Percentiles rank a stretch among this genome's conserved stretches.
phyloP scores from a whole-genome alignment of 2,888 invertebrate genomes.

The Hirtodrosophila duncani region DNA sequence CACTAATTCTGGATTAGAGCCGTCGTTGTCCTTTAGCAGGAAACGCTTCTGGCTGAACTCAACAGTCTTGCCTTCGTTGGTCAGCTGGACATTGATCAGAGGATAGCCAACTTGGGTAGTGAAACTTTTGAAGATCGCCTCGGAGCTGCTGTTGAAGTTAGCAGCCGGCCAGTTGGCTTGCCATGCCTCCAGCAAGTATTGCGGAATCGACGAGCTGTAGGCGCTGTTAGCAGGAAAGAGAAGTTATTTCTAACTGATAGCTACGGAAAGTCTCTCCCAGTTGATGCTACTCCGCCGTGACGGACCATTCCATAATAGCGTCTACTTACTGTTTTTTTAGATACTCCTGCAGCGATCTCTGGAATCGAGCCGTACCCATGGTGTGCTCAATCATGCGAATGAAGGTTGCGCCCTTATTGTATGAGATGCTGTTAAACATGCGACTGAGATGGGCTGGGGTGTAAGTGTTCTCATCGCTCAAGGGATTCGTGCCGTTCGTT shows the following conservation, averaged over 20 bases:
- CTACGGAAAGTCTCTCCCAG: too few relatives aligned
- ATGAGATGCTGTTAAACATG: conserved; percentile 84
- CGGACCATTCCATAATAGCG: too few relatives aligned
- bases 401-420: conserved; percentile 84
- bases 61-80: conserved; percentile 33
- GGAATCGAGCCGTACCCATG: conserved; percentile 80
- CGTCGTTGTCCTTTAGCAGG: conserved; percentile 60
- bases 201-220: conserved; percentile 77
- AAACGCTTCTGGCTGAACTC: conserved; percentile 72
- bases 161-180: conserved; percentile 70
- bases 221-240: conserved; percentile 32
- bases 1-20: conserved; percentile 34
- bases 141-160: conserved; percentile 56
- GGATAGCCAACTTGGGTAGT: conserved; percentile 84
- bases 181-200: conserved; percentile 79
- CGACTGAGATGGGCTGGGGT: conserved; percentile 81
- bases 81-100: conserved; percentile 79
- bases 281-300: too few relatives aligned
- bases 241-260: not conserved
- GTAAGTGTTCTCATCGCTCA: conserved; percentile 80
- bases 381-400: conserved; percentile 85
- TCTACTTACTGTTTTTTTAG: conserved; percentile 75
- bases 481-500: conserved; percentile 80
- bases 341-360: conserved; percentile 80
- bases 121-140: conserved; percentile 80